Evolutionary conservation across 1,140 invertebrate species (phyloP), one percentile per base, ranked within the genome.

Genomic region (Drosophila yakuba): DNA sequence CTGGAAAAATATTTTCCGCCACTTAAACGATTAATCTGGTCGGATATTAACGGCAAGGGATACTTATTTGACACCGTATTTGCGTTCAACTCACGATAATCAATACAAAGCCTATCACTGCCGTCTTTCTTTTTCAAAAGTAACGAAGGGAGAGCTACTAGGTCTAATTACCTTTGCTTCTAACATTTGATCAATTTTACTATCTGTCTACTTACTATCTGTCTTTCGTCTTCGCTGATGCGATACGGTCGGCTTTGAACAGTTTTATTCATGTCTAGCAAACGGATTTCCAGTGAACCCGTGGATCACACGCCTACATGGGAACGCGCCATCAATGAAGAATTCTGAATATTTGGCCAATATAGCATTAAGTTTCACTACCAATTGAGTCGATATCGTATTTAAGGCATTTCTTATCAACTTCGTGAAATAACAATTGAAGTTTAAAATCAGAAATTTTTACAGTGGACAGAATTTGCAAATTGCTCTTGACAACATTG

Each of bases 211-310:
- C 36, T 61, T 36, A 52, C 23, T 61, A 51, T 38, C 11, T 52
- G 20, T 1, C 14, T 52, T n/a, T 58, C 41, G 2, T 32, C 17
- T 32, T 58, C 3, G 4, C 55, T 57, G 6, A 44, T 15, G n/a
- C 39, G 39, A 32, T 57, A 57, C n/a, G 39, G 55, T 44, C 38
- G 25, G 17, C 32, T 64, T 25, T 57, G 45, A 41, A 72, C 60
- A 2, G 51, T 56, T 41, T 66, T 55, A 23, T 56, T 72, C 4
- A 10, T 17, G 14, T 66, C 47, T 2, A 66, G 36, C 39, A 66
- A 52, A 15, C 61, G 45, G 35, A 66, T 58, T 35, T 72, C 45
- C 11, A 72, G 23, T 2, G 51, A 54, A 32, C 68, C 68, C 11
- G 54, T 66, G n/a, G n/a, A 10, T 50, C 10, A 44, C 43, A 44